These are phyloP conservation scores for Venustoraphidia nigricollis DNA, from an alignment of 2,888 invertebrate species.

Conservation along the genomic window DNA sequence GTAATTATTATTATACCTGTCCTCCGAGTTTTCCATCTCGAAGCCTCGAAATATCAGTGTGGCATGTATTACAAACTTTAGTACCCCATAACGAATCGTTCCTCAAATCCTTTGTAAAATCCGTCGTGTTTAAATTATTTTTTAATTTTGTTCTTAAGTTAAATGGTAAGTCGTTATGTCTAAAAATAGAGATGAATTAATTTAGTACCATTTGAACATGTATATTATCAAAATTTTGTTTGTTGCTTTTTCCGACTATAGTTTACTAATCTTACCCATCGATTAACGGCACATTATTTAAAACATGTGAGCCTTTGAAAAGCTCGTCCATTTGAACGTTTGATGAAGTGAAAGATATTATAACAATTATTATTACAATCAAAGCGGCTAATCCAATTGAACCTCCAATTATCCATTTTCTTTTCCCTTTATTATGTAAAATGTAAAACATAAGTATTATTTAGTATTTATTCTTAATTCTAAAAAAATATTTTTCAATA, in stretches of 20 bases:
- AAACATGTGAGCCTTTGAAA: not conserved
- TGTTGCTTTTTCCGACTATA: not conserved
- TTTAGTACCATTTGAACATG: not conserved
- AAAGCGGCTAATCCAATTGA: no score
- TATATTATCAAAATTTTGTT: not conserved
- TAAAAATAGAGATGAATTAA: slow-evolving; percentile 14
- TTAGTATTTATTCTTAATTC: no score
- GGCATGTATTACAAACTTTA: slow-evolving; percentile 21
- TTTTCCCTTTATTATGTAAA: no score
- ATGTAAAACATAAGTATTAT: no score
- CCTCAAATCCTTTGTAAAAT: slow-evolving; percentile 25
- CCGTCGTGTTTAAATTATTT: slow-evolving; percentile 27
- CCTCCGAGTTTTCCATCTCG: slow-evolving; percentile 35
- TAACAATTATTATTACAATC: no score
- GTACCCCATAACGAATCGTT: slow-evolving; percentile 26
- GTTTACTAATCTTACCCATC: not conserved
- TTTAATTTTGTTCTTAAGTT: slow-evolving; percentile 24
- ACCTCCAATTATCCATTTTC: no score
- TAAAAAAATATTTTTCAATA: no score
- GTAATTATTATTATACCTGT: slow-evolving; percentile 26
- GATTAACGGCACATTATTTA: not conserved
- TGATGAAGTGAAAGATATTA: no score
- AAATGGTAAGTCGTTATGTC: slow-evolving; percentile 34
- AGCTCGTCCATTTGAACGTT: no score
- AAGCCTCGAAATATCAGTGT: slow-evolving; percentile 37